Evolutionary conservation across 2,797 vertebrate genomes (phyloP).

Genomic region (Huso huso): DNA sequence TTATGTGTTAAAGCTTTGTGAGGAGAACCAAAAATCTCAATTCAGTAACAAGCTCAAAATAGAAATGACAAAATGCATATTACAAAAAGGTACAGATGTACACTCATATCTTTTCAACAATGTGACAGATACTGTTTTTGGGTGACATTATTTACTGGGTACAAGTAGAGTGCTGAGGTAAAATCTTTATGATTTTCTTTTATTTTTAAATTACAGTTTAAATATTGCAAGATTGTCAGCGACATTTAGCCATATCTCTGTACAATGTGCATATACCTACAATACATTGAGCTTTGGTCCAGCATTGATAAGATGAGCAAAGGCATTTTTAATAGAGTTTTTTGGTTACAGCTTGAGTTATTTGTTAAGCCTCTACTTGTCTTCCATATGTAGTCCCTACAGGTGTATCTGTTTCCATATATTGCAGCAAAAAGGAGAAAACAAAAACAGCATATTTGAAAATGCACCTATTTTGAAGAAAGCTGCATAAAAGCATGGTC

Average conservation of each 20-base stretch:
- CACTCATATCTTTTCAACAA: neutral
- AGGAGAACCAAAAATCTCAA: slow-evolving; percentile 36
- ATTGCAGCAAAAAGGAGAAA: neutral
- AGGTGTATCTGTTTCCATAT: slow-evolving; percentile 24
- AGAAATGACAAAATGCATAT: slow-evolving; percentile 50
- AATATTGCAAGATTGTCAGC: slow-evolving; percentile 95
- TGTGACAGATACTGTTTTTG: slow-evolving; percentile 25
- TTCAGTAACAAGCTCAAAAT: slow-evolving; percentile 54
- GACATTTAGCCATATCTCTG: slow-evolving; percentile 91
- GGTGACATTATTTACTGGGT: slow-evolving; percentile 60
- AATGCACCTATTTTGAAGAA: neutral
- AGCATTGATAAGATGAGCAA: slow-evolving; percentile 86
- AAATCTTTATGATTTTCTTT: slow-evolving; percentile 72
- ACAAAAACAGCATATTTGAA: neutral
- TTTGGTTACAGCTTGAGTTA: slow-evolving; percentile 88
- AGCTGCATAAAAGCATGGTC: neutral
- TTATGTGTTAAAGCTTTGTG: no score
- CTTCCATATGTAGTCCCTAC: slow-evolving; percentile 31
- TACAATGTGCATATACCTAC: slow-evolving; percentile 98
- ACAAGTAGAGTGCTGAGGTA: slow-evolving; percentile 85
- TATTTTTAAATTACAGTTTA: slow-evolving; percentile 71
- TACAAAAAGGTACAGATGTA: slow-evolving; percentile 59
- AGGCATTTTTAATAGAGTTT: slow-evolving; percentile 68
- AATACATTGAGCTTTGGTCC: slow-evolving; percentile 96
- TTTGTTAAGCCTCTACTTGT: slow-evolving; percentile 72